Percentiles rank a stretch among this genome's conserved stretches.
phyloP scores from a whole-genome alignment of 2,888 invertebrate species.

The Apamea epomidion region DNA sequence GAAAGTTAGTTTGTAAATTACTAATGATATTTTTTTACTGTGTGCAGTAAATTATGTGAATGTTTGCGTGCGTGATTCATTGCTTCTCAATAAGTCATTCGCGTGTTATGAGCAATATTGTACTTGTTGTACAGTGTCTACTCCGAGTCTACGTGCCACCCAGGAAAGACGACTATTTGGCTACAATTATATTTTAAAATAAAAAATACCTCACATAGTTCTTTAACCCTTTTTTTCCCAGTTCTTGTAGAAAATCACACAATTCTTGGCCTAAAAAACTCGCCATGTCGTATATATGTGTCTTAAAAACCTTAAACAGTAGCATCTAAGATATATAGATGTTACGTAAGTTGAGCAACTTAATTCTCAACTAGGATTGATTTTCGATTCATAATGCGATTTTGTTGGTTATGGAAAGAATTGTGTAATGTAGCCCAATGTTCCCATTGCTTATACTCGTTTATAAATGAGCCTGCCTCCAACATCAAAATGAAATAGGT shows the following conservation, averaged over 20 bases:
- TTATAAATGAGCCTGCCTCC: conserved; percentile 49
- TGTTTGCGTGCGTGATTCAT: conserved; percentile 32
- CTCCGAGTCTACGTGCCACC: conserved; percentile 42
- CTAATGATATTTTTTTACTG: conserved; percentile 24
- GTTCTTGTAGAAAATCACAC: conserved; percentile 16
- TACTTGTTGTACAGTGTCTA: conserved; percentile 29
- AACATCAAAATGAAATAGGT: conserved; percentile 13
- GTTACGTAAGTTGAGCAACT: conserved; percentile 18
- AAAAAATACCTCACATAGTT: conserved; percentile 19
- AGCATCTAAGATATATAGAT: neutral
- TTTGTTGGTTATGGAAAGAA: conserved; percentile 32
- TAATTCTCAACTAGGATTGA: conserved; percentile 4
- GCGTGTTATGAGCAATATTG: conserved; percentile 30
- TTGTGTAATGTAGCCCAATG: conserved; percentile 26
- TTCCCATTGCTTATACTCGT: conserved; percentile 29
- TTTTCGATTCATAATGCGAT: conserved; percentile 1
- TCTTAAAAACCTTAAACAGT: neutral
- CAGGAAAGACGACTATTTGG: conserved; percentile 32
- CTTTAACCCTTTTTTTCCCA: conserved; percentile 1
- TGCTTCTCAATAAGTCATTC: conserved; percentile 13
- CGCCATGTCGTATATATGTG: neutral
- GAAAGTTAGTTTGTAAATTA: conserved; percentile 21
- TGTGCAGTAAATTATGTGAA: conserved; percentile 29
- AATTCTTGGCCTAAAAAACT: conserved; percentile 33
- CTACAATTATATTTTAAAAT: conserved; percentile 29